These are phyloP conservation scores for Heliconius eleuchia DNA, from an alignment of 1,140 invertebrate genomes.

Conservation along the genomic window DNA sequence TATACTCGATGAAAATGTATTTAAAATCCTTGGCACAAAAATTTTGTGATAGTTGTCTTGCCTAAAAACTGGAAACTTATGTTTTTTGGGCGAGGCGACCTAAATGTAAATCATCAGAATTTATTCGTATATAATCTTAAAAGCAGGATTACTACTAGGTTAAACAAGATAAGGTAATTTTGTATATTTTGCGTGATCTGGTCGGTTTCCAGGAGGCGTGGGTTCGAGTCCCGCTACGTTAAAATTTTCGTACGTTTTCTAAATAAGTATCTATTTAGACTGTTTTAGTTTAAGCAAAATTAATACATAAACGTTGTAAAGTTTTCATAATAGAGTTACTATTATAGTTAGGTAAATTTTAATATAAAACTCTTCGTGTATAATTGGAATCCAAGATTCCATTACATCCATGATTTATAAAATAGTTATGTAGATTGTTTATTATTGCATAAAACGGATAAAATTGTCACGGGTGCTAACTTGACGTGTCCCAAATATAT, in stretches of 20 bases:
- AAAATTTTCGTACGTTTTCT: too few species aligned
- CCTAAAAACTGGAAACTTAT: neutral
- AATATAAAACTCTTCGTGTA: neutral
- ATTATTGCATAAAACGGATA: too few species aligned
- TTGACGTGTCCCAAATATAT: neutral
- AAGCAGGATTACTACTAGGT: neutral
- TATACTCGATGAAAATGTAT: neutral
- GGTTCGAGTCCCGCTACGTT: too few species aligned
- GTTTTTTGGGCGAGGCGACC: neutral
- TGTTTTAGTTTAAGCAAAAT: neutral
- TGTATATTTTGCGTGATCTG: too few species aligned
- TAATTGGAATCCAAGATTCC: neutral
- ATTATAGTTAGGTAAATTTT: too few species aligned
- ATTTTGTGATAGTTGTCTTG: conserved; percentile 7
- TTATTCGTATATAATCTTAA: neutral
- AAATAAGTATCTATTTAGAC: too few species aligned
- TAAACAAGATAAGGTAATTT: neutral
- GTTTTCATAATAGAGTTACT: too few species aligned
- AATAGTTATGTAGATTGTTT: too few species aligned
- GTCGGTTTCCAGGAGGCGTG: too few species aligned
- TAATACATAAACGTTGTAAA: neutral
- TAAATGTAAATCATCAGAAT: neutral
- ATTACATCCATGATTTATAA: too few species aligned
- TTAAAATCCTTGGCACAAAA: conserved; percentile 1
- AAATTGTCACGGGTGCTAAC: neutral